These are phyloP conservation scores for Gymnopithys bicolor DNA, from an alignment of 2,797 vertebrate genomes.

Conservation along the genomic window DNA sequence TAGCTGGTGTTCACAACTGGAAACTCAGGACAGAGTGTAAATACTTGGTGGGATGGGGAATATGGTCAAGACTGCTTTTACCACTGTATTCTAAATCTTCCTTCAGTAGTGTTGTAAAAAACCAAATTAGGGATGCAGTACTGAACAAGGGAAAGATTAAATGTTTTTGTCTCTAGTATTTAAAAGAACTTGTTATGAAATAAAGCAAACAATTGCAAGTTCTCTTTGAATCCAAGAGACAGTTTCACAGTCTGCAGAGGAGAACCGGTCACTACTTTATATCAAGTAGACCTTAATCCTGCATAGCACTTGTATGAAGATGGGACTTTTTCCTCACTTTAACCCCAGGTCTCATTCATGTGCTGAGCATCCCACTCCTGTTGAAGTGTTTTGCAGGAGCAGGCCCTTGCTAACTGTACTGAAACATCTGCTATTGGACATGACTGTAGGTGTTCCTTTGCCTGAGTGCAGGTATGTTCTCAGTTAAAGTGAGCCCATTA, in stretches of 20 bases:
- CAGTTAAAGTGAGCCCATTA: background rate
- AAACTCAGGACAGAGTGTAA: constrained; percentile 24
- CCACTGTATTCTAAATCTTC: background rate
- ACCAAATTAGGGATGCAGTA: background rate
- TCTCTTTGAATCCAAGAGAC: background rate
- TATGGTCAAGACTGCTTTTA: background rate
- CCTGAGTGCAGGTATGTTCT: background rate
- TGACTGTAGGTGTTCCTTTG: background rate
- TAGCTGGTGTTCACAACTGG: constrained; percentile 73
- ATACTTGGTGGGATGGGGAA: background rate
- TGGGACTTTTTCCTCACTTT: background rate
- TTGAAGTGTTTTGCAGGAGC: background rate
- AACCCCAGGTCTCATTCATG: background rate
- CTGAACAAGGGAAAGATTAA: background rate
- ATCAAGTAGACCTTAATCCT: background rate
- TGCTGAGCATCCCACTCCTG: background rate
- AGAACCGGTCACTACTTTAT: background rate
- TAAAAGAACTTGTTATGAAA: background rate
- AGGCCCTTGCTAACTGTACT: background rate
- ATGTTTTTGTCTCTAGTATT: background rate
- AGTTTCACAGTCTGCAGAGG: background rate
- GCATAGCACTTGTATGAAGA: background rate
- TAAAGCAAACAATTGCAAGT: background rate
- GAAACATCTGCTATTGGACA: rapidly evolving
- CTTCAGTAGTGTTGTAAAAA: background rate